phyloP scores from a whole-genome alignment of 2,113 vertebrate genomes.

The Ramphastos sulfuratus region DNA sequence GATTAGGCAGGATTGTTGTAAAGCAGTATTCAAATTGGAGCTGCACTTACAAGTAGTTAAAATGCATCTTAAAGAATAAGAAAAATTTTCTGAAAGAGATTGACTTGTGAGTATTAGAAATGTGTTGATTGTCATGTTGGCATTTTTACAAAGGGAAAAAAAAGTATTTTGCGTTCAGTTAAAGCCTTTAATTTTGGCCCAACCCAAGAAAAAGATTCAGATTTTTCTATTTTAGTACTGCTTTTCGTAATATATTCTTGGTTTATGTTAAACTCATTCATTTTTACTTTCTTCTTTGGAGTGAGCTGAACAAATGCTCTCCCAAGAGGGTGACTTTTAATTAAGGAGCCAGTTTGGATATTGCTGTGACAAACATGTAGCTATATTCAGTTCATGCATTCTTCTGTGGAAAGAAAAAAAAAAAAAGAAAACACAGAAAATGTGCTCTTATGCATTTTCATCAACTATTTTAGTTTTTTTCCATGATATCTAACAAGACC shows the following conservation, averaged over 20 bases:
- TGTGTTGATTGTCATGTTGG: background rate
- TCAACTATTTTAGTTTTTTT: background rate
- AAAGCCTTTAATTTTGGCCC: background rate
- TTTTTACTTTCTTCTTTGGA: background rate
- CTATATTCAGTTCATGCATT: background rate
- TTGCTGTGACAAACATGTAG: conserved; percentile 12
- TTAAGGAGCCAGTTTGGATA: conserved; percentile 47
- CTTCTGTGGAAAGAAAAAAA: background rate
- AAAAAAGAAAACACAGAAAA: background rate
- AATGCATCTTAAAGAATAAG: too few species aligned
- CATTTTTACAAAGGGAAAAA: background rate
- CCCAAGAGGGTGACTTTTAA: conserved; percentile 29
- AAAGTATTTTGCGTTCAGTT: background rate
- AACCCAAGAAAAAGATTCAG: background rate
- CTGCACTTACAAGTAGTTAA: background rate
- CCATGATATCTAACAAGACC: background rate
- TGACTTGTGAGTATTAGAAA: background rate
- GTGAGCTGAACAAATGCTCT: conserved; percentile 5
- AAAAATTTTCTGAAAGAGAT: background rate
- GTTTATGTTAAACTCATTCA: conserved; percentile 14
- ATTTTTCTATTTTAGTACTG: conserved; percentile 13
- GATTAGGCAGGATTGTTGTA: background rate
- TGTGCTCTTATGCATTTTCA: background rate
- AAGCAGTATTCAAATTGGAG: background rate
- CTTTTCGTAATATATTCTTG: conserved; percentile 39